These are phyloP conservation scores for Tetramorium simillimum DNA, from an alignment of 1,140 invertebrate species.

Conservation along the genomic window DNA sequence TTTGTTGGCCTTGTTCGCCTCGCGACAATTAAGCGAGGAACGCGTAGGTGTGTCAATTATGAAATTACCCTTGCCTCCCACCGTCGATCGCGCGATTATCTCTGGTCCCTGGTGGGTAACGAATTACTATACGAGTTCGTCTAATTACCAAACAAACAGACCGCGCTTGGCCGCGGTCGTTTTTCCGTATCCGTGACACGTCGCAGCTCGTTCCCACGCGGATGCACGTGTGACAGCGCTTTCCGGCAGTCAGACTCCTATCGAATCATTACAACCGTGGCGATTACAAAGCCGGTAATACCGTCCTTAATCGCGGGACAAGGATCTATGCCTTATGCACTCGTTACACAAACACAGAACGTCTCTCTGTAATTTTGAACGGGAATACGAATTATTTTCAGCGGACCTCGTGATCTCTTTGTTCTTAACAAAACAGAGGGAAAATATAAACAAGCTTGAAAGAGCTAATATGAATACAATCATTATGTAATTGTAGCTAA, in stretches of 20 bases:
- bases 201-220: conserved; percentile 9
- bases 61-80: conserved; percentile 78
- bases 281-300: conserved; percentile 21
- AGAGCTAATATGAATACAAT: not conserved
- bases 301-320: not conserved
- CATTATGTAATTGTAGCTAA: not conserved
- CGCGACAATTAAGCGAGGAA: conserved; percentile 77
- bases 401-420: not conserved
- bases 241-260: conserved; percentile 14
- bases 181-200: conserved; percentile 40
- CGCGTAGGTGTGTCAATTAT: conserved; percentile 80
- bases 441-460: too few relatives aligned
- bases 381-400: not conserved
- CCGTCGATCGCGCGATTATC: conserved; percentile 72
- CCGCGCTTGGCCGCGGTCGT: not conserved
- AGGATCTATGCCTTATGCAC: conserved; percentile 1
- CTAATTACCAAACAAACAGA: conserved; percentile 58
- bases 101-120: conserved; percentile 21
- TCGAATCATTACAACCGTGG: conserved; percentile 14
- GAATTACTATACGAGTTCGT: conserved; percentile 56
- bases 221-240: conserved; percentile 34
- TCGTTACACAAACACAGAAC: not conserved
- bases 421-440: not conserved
- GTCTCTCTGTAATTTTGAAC: not conserved
- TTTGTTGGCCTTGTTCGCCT: conserved; percentile 20